These are phyloP conservation scores for Uloborus plumipes DNA, from an alignment of 2,888 invertebrate genomes.

Conservation along the genomic window DNA sequence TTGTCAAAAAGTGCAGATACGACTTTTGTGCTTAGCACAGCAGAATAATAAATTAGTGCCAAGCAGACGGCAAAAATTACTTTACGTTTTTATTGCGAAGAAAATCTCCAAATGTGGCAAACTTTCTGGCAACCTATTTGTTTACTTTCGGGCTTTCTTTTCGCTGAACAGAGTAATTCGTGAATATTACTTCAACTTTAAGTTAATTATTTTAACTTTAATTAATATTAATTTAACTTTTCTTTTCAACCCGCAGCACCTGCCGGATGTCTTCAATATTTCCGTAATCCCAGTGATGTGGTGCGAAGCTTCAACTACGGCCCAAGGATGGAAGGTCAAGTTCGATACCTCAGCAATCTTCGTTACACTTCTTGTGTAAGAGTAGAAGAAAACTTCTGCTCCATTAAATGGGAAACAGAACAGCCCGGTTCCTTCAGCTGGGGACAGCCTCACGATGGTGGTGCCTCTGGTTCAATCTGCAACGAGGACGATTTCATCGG, in stretches of 20 bases:
- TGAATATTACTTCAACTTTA: too few species aligned
- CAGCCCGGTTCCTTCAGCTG: constrained; percentile 64
- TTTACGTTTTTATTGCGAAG: too few species aligned
- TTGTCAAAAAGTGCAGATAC: too few species aligned
- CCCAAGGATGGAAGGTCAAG: constrained; percentile 60
- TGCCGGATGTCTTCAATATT: constrained; percentile 67
- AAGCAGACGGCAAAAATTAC: too few species aligned
- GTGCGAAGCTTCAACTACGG: constrained; percentile 67
- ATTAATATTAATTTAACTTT: not conserved
- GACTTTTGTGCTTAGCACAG: too few species aligned
- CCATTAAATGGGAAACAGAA: constrained; percentile 68
- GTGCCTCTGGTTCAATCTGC: constrained; percentile 66
- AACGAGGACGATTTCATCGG: constrained; percentile 67
- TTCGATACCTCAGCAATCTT: constrained; percentile 66
- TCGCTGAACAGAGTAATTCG: too few species aligned
- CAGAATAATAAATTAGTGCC: too few species aligned
- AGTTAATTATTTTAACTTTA: too few species aligned
- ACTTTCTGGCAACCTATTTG: too few species aligned
- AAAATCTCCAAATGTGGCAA: too few species aligned
- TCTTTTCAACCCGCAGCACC: constrained; percentile 59
- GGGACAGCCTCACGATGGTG: constrained; percentile 66
- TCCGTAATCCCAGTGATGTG: constrained; percentile 66
- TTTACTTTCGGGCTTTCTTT: too few species aligned
- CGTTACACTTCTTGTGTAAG: constrained; percentile 67
- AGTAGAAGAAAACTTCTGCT: constrained; percentile 67